Evolutionary conservation across 2,113 vertebrate genomes (phyloP).

Genomic region (Paracanthobrama guichenoti): DNA sequence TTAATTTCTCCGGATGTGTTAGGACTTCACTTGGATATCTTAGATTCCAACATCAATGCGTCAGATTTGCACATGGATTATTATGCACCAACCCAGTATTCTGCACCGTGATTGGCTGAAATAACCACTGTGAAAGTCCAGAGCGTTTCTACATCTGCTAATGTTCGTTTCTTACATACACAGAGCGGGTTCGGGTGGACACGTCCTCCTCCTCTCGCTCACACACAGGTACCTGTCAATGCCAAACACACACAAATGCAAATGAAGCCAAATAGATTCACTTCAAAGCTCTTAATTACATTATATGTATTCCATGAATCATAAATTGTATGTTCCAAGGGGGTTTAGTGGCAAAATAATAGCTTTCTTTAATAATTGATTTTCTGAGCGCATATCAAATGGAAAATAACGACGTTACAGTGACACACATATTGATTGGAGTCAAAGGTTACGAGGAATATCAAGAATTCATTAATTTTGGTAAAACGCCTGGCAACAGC

Average conservation of each 20-base stretch:
- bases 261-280: conserved; percentile 75
- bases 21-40: background rate
- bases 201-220: no score
- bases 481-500: conserved; percentile 24
- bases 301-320: conserved; percentile 82
- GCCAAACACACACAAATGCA: conserved; percentile 73
- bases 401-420: conserved; percentile 64
- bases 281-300: conserved; percentile 81
- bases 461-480: conserved; percentile 57
- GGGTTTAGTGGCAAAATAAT: conserved; percentile 72
- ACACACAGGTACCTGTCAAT: conserved; percentile 52
- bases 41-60: no score
- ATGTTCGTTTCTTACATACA: no score
- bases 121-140: no score
- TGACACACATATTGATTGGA: conserved; percentile 67
- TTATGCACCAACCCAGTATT: no score
- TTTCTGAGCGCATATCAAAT: conserved; percentile 68
- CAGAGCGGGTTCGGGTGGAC: no score
- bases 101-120: no score
- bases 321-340: conserved; percentile 74
- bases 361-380: conserved; percentile 78
- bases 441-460: conserved; percentile 63
- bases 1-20: background rate
- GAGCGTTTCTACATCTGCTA: no score
- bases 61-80: no score